These are phyloP conservation scores for Carcharodon carcharias DNA, from an alignment of 2,797 vertebrate genomes.

Conservation along the genomic window DNA sequence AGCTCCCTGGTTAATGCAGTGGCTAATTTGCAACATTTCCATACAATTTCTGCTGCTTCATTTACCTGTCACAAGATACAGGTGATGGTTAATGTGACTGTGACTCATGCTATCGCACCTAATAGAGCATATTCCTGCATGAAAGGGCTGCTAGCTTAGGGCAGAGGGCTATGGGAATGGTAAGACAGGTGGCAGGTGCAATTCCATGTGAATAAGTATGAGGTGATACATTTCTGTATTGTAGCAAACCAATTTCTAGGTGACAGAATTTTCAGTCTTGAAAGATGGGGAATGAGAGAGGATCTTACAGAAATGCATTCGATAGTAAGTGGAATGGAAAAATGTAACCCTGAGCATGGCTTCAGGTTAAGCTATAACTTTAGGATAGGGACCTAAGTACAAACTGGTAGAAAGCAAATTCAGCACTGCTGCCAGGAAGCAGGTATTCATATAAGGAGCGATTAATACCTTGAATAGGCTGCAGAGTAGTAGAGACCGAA, in stretches of 20 bases:
- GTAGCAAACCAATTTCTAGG: background rate
- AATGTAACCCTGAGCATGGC: background rate
- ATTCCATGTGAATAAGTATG: background rate
- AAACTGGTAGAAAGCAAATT: background rate
- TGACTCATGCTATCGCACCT: background rate
- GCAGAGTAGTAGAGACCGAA: background rate
- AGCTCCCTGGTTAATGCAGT: background rate
- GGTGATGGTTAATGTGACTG: background rate
- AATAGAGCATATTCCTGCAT: background rate
- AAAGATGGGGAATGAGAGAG: background rate
- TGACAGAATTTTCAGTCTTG: background rate
- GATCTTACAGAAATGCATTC: background rate
- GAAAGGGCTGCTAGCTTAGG: conserved; percentile 18
- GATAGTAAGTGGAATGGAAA: background rate
- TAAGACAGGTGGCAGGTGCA: background rate
- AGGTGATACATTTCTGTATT: background rate
- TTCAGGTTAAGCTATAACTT: background rate
- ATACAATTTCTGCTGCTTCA: background rate
- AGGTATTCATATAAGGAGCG: background rate
- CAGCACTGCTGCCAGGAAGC: background rate
- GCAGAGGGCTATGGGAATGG: background rate
- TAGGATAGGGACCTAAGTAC: background rate
- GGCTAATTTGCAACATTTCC: background rate
- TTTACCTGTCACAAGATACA: background rate
- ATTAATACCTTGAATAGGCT: background rate